A percentile compares a stretch with the other conserved stretches of the same genome.
Conservation (phyloP, 1,140 invertebrate genomes). For the Globodera ellingtonae region DNA sequence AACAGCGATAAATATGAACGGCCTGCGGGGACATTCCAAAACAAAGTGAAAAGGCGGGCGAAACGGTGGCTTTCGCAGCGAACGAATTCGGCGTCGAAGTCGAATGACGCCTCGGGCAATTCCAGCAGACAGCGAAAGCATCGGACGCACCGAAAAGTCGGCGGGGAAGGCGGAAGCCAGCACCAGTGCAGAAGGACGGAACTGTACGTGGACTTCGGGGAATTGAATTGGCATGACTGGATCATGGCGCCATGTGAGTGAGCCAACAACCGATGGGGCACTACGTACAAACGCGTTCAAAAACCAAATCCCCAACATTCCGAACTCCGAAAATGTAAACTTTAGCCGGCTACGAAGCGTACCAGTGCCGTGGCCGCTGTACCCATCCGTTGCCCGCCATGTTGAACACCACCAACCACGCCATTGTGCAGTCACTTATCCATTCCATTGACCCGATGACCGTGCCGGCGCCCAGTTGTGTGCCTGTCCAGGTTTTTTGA, state of each 20-base stretch:
- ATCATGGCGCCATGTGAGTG: slow-evolving; percentile 84
- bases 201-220: slow-evolving; percentile 91
- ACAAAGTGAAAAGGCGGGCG: slow-evolving; percentile 3
- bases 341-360: slow-evolving; percentile 84
- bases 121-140: slow-evolving; percentile 26
- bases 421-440: slow-evolving; percentile 93
- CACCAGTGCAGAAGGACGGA: slow-evolving; percentile 77
- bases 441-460: slow-evolving; percentile 74
- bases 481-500: slow-evolving; percentile 67
- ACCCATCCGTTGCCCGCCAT: slow-evolving; percentile 87
- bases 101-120: slow-evolving; percentile 22
- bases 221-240: slow-evolving; percentile 98
- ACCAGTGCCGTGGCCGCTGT: slow-evolving; percentile 91
- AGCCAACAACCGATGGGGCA: not conserved
- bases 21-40: not conserved
- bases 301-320: not conserved
- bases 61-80: slow-evolving; percentile 6
- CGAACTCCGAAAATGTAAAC: not conserved
- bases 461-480: slow-evolving; percentile 90
- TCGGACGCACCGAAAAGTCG: slow-evolving; percentile 37
- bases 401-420: slow-evolving; percentile 94
- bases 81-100: slow-evolving; percentile 19
- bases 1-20: not conserved
- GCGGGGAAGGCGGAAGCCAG: slow-evolving; percentile 31
- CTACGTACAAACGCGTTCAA: not conserved